Percentiles rank a stretch among this genome's conserved stretches.
Conservation (phyloP, 2,888 invertebrate genomes). For the Archaeoteleia sp. region DNA sequence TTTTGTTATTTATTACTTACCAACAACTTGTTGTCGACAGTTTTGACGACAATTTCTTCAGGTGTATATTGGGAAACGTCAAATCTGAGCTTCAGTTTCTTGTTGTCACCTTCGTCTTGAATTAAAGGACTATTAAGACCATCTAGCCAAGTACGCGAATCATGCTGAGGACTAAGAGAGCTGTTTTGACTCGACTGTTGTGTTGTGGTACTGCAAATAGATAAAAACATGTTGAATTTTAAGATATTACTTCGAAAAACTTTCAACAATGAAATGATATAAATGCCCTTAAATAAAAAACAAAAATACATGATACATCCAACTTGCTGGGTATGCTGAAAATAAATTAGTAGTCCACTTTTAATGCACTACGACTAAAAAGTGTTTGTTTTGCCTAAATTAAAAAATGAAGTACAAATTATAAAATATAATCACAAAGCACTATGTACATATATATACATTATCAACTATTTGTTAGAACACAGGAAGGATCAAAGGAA, state of each 20-base stretch:
- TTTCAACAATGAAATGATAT: too few species aligned
- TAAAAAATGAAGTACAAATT: too few species aligned
- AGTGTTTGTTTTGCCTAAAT: too few species aligned
- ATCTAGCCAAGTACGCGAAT: slow-evolving; percentile 84
- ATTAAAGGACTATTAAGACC: slow-evolving; percentile 94
- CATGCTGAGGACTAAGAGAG: slow-evolving; percentile 71
- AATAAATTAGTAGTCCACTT: too few species aligned
- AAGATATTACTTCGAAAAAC: neutral
- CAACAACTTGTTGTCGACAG: slow-evolving; percentile 97
- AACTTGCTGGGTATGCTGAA: too few species aligned
- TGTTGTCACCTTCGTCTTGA: slow-evolving; percentile 95
- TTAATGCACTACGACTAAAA: too few species aligned
- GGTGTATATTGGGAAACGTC: slow-evolving; percentile 98
- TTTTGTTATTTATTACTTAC: slow-evolving; percentile 79
- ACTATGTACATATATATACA: too few species aligned
- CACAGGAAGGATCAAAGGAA: too few species aligned
- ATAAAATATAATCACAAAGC: too few species aligned
- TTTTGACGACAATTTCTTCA: slow-evolving; percentile 98
- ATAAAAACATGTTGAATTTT: neutral
- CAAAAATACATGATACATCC: too few species aligned
- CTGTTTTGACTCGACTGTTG: slow-evolving; percentile 79
- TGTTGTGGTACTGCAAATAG: slow-evolving; percentile 79
- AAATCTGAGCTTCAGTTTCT: slow-evolving; percentile 94
- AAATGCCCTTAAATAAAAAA: too few species aligned
- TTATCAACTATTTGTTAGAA: too few species aligned